Evolutionary conservation across 92 coral and sea anemone species (phyloP).

Genomic region (Paramuricea clavata): DNA sequence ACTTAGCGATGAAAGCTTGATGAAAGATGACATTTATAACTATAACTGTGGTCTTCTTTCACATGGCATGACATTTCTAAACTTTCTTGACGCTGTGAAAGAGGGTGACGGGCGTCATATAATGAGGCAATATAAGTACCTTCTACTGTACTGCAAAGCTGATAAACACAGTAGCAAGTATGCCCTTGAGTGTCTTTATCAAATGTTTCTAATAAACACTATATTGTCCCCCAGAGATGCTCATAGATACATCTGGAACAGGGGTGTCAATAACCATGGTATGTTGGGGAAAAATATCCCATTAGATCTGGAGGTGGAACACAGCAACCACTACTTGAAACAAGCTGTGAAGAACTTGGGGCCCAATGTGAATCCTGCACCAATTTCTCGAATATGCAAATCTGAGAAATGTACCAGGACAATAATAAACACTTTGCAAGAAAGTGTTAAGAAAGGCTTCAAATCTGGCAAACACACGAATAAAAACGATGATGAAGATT

Average conservation of each 20-base stretch:
- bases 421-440: conserved; percentile 50
- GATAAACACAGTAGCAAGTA: conserved; percentile 72
- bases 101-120: conserved; percentile 75
- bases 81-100: conserved; percentile 66
- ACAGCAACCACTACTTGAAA: conserved; percentile 71
- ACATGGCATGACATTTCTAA: conserved; percentile 68
- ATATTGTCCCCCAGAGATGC: conserved; percentile 67
- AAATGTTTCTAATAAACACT: conserved; percentile 61
- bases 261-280: conserved; percentile 69
- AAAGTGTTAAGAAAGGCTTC: conserved; percentile 18
- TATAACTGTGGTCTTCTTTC: conserved; percentile 71
- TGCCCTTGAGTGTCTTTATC: conserved; percentile 76
- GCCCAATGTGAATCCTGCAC: conserved; percentile 65
- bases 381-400: conserved; percentile 70
- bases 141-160: conserved; percentile 70
- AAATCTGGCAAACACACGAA: conserved; percentile 68
- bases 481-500: conserved; percentile 44
- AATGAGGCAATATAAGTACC: conserved; percentile 71
- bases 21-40: conserved; percentile 59
- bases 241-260: conserved; percentile 71
- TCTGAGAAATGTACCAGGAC: conserved; percentile 62
- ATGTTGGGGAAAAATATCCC: conserved; percentile 70
- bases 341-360: conserved; percentile 79
- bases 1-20: not conserved
- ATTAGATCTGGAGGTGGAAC: conserved; percentile 73